Base-by-base conservation (phyloP, 2,888 invertebrate genomes). In the Sphaerophoria taeniata region DNA sequence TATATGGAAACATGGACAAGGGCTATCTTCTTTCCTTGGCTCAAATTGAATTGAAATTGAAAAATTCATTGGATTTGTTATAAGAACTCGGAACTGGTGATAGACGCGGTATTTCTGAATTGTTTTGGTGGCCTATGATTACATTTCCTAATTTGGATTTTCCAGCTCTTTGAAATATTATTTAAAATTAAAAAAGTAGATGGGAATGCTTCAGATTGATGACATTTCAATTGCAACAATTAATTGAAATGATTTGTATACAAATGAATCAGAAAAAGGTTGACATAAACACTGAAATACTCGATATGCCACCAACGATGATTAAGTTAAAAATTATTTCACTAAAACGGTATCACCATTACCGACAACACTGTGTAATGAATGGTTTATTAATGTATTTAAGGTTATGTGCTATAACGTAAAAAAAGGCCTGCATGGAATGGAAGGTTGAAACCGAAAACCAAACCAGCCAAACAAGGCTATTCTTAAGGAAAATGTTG, bases 371-470 rank as follows among this genome's bases (percentile, higher is more conserved):
- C 0, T 39, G 88, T 87, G 90, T 91, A 91, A 91, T 91, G 90
- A 91, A 91, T 91, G 90, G 89, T 90, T 91, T 91, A 91, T 91
- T 91, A 91, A 91, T 91, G 91, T 89, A 89, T 89, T 89, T 34
- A 53, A 73, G 70, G 58, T 51, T 71, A 14, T 33, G 53, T 55
- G 36, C 11, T 36, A 36, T 51, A 51, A 60, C 16, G 55, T 58
- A 58, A 47, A 34, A 9, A 47, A 34, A 9, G 34, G 7, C 7
- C 14, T 2, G 24, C 24, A 24, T 24, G 24, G 34, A 34, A 11
- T 70, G 56, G 34, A 72, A 24, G 45, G 51, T 49, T 53, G 53
- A 47, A 58, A 65, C 39, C 11, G 60, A 34, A 55, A 9, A 11
- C 53, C 61, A 63, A 56, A 56, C 56, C 16, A 55, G 39, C 36